Evolutionary conservation across 2,888 invertebrate species (phyloP).

Genomic region (Mythimna impura): DNA sequence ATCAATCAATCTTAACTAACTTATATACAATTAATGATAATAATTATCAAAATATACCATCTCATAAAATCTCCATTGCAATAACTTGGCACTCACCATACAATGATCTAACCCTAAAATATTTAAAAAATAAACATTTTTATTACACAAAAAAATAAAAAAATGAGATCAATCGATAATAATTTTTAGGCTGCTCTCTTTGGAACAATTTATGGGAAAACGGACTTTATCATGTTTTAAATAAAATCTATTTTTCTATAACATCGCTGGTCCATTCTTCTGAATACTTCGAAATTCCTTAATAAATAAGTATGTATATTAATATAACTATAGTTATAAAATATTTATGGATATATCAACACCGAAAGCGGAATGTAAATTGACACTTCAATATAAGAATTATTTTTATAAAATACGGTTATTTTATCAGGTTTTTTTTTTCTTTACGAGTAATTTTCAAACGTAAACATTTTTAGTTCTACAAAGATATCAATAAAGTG

Average conservation of each 20-base stretch:
- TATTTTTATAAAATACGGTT: slow-evolving; percentile 47
- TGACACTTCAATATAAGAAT: slow-evolving; percentile 67
- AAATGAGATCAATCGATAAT: slow-evolving; percentile 90
- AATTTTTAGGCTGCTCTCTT: slow-evolving; percentile 90
- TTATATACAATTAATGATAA: slow-evolving; percentile 77
- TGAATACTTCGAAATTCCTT: slow-evolving; percentile 61
- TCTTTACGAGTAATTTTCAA: slow-evolving; percentile 1
- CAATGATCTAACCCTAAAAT: slow-evolving; percentile 72
- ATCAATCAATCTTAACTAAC: slow-evolving; percentile 74
- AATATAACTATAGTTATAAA: slow-evolving; percentile 54
- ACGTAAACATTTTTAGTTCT: slow-evolving; percentile 35
- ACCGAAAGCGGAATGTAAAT: slow-evolving; percentile 86
- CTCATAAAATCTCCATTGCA: slow-evolving; percentile 81
- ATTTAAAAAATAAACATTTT: slow-evolving; percentile 86
- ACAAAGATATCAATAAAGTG: slow-evolving; percentile 8
- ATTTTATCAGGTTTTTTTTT: slow-evolving; percentile 35
- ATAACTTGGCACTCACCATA: slow-evolving; percentile 85
- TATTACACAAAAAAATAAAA: slow-evolving; percentile 83
- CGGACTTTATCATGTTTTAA: slow-evolving; percentile 73
- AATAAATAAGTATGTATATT: slow-evolving; percentile 55
- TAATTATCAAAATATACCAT: slow-evolving; percentile 82
- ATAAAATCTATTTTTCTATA: slow-evolving; percentile 70
- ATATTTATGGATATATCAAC: slow-evolving; percentile 74
- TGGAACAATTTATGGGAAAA: slow-evolving; percentile 87
- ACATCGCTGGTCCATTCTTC: slow-evolving; percentile 78